phyloP scores from a whole-genome alignment of 2,113 vertebrate species.

The Uropsilus gracilis region DNA sequence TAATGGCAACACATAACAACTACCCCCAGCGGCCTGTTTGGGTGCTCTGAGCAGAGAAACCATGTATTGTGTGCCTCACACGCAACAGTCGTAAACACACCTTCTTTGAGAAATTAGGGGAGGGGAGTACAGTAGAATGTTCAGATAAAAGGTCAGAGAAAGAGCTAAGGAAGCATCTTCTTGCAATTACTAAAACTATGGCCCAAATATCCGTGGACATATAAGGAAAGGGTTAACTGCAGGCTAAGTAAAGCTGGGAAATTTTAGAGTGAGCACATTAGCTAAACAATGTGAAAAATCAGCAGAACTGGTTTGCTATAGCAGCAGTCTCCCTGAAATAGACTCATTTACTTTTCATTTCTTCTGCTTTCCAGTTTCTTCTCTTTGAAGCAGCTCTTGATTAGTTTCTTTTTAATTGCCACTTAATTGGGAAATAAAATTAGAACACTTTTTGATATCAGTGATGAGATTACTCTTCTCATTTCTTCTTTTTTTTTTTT shows the following conservation, averaged over 20 bases:
- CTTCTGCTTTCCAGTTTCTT: slow-evolving; percentile 69
- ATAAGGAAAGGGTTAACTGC: slow-evolving; percentile 41
- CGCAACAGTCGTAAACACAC: neutral
- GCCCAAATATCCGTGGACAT: neutral
- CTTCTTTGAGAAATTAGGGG: neutral
- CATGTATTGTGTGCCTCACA: neutral
- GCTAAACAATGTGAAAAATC: slow-evolving; percentile 68
- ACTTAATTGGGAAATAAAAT: slow-evolving; percentile 68
- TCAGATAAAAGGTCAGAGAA: slow-evolving; percentile 6
- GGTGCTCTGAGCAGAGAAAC: neutral
- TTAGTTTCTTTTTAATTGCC: slow-evolving; percentile 73
- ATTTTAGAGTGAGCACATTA: slow-evolving; percentile 7
- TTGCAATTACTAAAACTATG: neutral
- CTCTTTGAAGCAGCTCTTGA: slow-evolving; percentile 79
- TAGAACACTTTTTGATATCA: slow-evolving; percentile 68
- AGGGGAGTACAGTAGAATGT: neutral
- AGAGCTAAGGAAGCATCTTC: neutral
- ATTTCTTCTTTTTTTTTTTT: slow-evolving; percentile 71
- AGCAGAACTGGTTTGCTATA: slow-evolving; percentile 60
- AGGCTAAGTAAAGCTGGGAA: slow-evolving; percentile 33
- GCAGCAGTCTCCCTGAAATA: slow-evolving; percentile 72
- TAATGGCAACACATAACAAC: neutral
- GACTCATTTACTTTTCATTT: slow-evolving; percentile 69
- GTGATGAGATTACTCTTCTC: slow-evolving; percentile 75
- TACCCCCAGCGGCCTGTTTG: neutral